Conservation (phyloP, 1,140 invertebrate genomes). For the Dendroctonus ponderosae region DNA sequence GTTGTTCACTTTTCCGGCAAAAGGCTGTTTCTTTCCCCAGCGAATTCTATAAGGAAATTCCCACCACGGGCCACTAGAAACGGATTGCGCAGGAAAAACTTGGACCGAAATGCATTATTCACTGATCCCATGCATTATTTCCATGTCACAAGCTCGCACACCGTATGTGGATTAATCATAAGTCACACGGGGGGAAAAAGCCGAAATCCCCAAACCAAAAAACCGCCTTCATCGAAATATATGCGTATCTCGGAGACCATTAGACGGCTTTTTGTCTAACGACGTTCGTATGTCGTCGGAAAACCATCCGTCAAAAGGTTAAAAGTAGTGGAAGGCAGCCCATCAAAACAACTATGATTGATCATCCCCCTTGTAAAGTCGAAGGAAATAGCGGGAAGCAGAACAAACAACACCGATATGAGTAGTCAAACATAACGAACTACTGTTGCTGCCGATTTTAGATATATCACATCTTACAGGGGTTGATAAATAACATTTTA, state of each 20-base stretch:
- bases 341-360: constrained; percentile 34
- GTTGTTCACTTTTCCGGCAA: too few species aligned
- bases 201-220: not conserved
- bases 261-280: constrained; percentile 28
- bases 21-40: too few species aligned
- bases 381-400: constrained; percentile 20
- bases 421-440: constrained; percentile 27
- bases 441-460: constrained; percentile 19
- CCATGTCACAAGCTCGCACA: too few species aligned
- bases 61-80: too few species aligned
- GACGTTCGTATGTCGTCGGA: constrained; percentile 26
- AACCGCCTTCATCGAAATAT: not conserved
- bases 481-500: not conserved
- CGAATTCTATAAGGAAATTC: too few species aligned
- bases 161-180: not conserved
- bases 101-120: too few species aligned
- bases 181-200: not conserved
- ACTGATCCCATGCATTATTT: too few species aligned
- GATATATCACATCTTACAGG: not conserved
- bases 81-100: too few species aligned
- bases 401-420: constrained; percentile 30
- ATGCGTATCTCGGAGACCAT: constrained; percentile 21
- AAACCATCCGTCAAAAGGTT: constrained; percentile 29
- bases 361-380: constrained; percentile 21
- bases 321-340: constrained; percentile 26